A percentile compares a stretch with the other conserved stretches of the same genome.
These are phyloP conservation scores for Helostoma temminkii DNA, from an alignment of 2,797 vertebrate species.

Conservation along the genomic window DNA sequence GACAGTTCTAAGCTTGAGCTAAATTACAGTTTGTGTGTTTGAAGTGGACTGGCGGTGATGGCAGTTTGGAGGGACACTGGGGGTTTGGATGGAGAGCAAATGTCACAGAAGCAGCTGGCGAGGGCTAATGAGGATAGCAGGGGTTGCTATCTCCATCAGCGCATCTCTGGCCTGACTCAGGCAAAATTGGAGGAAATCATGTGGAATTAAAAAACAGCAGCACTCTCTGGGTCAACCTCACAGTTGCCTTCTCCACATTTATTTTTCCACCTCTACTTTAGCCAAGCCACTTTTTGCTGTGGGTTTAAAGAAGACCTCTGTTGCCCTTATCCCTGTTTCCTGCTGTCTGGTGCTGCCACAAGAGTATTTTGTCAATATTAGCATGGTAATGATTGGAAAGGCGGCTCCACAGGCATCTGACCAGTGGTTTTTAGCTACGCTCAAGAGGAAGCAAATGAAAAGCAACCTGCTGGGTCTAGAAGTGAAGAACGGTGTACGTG, in stretches of 20 bases:
- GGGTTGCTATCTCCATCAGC: constrained; percentile 58
- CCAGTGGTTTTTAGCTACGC: constrained; percentile 53
- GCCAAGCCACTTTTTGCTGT: neutral
- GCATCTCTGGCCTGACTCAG: constrained; percentile 8
- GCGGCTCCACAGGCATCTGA: constrained; percentile 54
- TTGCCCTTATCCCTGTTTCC: constrained; percentile 18
- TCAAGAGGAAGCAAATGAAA: constrained; percentile 65
- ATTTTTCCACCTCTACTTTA: constrained; percentile 21
- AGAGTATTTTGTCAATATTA: constrained; percentile 71
- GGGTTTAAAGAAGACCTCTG: constrained; percentile 19
- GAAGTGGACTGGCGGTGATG: constrained; percentile 18
- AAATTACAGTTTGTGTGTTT: constrained; percentile 67
- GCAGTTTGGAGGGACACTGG: constrained; percentile 21
- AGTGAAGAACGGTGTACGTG: constrained; percentile 68
- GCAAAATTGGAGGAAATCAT: constrained; percentile 55
- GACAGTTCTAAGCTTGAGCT: constrained; percentile 57
- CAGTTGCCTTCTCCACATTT: neutral
- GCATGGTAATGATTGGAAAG: constrained; percentile 72
- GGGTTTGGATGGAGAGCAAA: constrained; percentile 66
- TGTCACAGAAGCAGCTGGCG: constrained; percentile 78
- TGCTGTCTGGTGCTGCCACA: constrained; percentile 33
- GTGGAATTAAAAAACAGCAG: constrained; percentile 61
- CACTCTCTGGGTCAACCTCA: constrained; percentile 15
- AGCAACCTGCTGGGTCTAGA: constrained; percentile 72
- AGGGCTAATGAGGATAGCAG: constrained; percentile 73